Evolutionary conservation across 2,888 invertebrate genomes (phyloP).

Genomic region (Caenorhabditis angaria): DNA sequence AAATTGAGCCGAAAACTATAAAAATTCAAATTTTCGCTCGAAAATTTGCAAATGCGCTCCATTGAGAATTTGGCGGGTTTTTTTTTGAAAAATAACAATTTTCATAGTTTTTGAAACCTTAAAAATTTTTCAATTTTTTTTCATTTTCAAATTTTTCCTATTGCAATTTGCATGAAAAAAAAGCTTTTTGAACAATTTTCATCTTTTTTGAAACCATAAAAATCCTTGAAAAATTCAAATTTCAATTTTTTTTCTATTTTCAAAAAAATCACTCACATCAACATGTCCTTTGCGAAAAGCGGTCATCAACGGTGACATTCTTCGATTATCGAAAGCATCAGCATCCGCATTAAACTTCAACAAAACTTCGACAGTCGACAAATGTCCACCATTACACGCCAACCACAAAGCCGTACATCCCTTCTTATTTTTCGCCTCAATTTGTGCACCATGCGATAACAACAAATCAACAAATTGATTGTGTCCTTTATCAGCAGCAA

Average conservation of each 20-base stretch:
- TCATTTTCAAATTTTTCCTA: too few relatives aligned
- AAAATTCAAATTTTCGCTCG: too few relatives aligned
- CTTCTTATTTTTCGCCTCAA: conserved; percentile 98
- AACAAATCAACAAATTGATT: conserved; percentile 80
- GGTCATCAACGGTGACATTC: conserved; percentile 97
- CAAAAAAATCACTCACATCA: conserved; percentile 75
- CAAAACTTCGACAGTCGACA: conserved; percentile 93
- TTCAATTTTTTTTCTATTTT: conserved; percentile 3
- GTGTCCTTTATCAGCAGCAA: conserved; percentile 99
- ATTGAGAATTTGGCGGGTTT: too few relatives aligned
- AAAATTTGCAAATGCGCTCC: too few relatives aligned
- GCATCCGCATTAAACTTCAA: conserved; percentile 89
- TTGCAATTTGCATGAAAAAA: too few relatives aligned
- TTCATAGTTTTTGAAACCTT: too few relatives aligned
- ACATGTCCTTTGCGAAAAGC: conserved; percentile 96
- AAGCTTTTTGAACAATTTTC: too few relatives aligned
- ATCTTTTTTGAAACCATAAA: too few relatives aligned
- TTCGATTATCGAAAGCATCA: conserved; percentile 96
- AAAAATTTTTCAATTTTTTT: too few relatives aligned
- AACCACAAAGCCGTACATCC: conserved; percentile 84
- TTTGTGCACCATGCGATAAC: conserved; percentile 75
- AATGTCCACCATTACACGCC: conserved; percentile 93
- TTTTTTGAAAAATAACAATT: too few relatives aligned
- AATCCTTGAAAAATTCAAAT: conserved; percentile 13
- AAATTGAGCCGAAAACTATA: too few relatives aligned